Evolutionary conservation across 2,797 vertebrate species (phyloP), one percentile per base, ranked within the genome.

Genomic region (Megaceryle alcyon): DNA sequence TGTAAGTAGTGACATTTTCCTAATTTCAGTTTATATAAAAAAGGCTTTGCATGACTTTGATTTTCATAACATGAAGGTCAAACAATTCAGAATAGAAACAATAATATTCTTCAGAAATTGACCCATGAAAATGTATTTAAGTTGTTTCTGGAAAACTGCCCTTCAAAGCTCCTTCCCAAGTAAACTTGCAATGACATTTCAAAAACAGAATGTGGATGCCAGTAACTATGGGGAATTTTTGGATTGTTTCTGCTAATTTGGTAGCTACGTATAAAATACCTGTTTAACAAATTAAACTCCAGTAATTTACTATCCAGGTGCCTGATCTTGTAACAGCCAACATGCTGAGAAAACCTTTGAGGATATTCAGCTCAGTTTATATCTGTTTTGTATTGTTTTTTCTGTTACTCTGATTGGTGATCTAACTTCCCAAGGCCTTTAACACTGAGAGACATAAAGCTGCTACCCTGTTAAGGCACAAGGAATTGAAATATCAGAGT

Each of bases 31-130:
- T 95, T 81, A 76, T 90, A 92, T 92, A 86, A 79, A 92, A 94
- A 81, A 56, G 73, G 87, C 87, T 96, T 94, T 94, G 65, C 69
- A 12, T 90, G 94, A 95, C 95, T 96, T 91, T 94, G 87, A 79
- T 92, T 93, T 94, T 91, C 80, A 88, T 90, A 94, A 96, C 72
- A 56, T 79, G 92, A 96, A 96, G 94, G 94, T 95, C 96, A 96
- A 95, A 81, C 39, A 88, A 86, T 94, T 94, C 89, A 82, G 76
- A 91, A 70, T 70, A 81, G 89, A 92, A 95, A 94, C 77, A 94
- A 92, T 94, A 91, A 92, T 94, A 72, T 92, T 90, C 89, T 86
- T 70, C 88, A 86, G 85, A 93, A 96, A 93, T 33, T 94, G 90
- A 96, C 86, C 82, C 78, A 39, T 90, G 84, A 89, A 94, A 86